Evolutionary conservation across 2,888 invertebrate species (phyloP), one percentile per base, ranked within the genome.

Genomic region (Diloba caeruleocephala): DNA sequence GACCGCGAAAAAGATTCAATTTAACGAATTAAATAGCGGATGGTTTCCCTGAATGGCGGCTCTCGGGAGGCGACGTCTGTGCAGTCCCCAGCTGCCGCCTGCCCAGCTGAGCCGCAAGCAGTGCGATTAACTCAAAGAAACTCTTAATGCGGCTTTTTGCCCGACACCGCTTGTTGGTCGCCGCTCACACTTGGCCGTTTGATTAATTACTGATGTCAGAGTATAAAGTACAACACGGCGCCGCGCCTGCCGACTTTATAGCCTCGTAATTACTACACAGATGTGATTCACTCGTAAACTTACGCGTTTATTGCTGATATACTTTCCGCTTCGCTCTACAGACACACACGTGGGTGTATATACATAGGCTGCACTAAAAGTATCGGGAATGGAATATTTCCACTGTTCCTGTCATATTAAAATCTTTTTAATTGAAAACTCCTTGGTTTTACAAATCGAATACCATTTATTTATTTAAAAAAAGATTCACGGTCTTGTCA

Each of bases 71-170:
- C 5, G 21, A 9, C 0, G 0, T 13, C 5, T 3, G 17, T 9
- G 3, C 10, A 6, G 32, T 12, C 14, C 5, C 4, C 19, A 3
- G 8, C 14, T 19, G 19, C 19, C 4, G 12, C 17, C 0, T 9
- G 13, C 21, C 8, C 33, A 28, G 50, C 43, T 37, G 36, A 41
- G 19, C 10, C 7, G 19, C 28, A 19, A 37, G 44, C 14, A 33
- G 43, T 46, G 37, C 39, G 50, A 53, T 50, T 41, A 46, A 41
- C 43, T 46, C 53, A 49, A 58, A 52, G 19, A 34, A 63, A 42
- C 28, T 46, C 31, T 46, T 21, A 43, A 36, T 17, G 45, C 28
- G 13, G 15, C 19, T 31, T 15, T 36, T 15, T 9, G 34, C 14
- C 17, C 15, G 25, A 1, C 8, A 5, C 33, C 23, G 31, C 23